A percentile compares a stretch with the other conserved stretches of the same genome.
These are phyloP conservation scores for Archips crataeganus DNA, from an alignment of 2,888 invertebrate species.

Conservation along the genomic window DNA sequence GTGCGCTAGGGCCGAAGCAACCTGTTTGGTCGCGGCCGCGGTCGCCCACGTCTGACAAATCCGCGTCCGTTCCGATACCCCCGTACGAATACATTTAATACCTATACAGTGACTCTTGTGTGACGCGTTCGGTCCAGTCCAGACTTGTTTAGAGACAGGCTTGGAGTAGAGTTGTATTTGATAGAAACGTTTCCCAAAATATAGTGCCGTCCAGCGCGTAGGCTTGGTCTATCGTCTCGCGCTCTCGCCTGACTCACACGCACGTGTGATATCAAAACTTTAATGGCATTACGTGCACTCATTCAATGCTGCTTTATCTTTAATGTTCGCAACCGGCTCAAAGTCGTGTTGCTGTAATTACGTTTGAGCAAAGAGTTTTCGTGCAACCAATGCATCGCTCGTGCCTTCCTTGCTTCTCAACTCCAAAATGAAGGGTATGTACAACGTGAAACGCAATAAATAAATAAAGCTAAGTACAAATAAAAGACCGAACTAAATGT, in stretches of 20 bases:
- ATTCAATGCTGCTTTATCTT: slow-evolving; percentile 32
- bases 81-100: slow-evolving; percentile 48
- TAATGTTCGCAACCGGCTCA: slow-evolving; percentile 8
- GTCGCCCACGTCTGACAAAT: slow-evolving; percentile 81
- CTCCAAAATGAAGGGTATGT: no score
- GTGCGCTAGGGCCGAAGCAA: slow-evolving; percentile 75
- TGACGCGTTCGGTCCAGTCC: slow-evolving; percentile 69
- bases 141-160: slow-evolving; percentile 63
- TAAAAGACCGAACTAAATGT: neutral
- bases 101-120: slow-evolving; percentile 32
- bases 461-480: neutral
- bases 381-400: neutral
- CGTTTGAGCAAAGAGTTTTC: neutral
- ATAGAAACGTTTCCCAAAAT: slow-evolving; percentile 9
- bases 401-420: no score
- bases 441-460: no score
- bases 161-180: neutral
- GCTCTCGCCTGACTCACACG: slow-evolving; percentile 7
- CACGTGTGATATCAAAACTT: slow-evolving; percentile 22
- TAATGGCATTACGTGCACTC: slow-evolving; percentile 18
- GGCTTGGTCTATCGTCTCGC: slow-evolving; percentile 14
- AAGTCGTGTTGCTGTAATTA: slow-evolving; percentile 18
- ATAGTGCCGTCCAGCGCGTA: slow-evolving; percentile 7
- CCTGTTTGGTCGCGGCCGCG: slow-evolving; percentile 77
- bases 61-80: slow-evolving; percentile 67